Evolutionary conservation across 2,797 vertebrate species (phyloP), one percentile per base, ranked within the genome.

Genomic region (Paramormyrops hopkinsi): DNA sequence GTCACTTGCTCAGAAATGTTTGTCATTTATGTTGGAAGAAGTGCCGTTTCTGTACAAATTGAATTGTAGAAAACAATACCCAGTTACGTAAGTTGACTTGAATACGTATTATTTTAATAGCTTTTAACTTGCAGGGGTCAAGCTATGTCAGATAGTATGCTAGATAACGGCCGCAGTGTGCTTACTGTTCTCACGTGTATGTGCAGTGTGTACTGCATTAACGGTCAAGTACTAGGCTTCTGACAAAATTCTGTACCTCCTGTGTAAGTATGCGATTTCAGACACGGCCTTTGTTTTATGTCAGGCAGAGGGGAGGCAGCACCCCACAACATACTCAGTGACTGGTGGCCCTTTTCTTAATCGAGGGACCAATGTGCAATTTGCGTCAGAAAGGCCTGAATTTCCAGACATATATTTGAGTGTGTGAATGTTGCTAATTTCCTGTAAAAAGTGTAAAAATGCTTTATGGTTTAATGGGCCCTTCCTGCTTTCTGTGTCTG

Each of bases 391-490:
- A 25, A 50, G 22, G 65, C 65, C 73, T 19, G 37, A 44, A 17
- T 44, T 79, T 79, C 73, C 37, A 1, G 73, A 44, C 41, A 8
- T 44, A 79, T 79, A 44, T 22, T 22, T 56, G 22, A 17, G 41
- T 9, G 25, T 41, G 29, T 89, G 17, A 41, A 41, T 44, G 7
- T 65, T 79, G 25, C 83, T 83, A n/a, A n/a, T 59, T 19, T 87
- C 9, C 29, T 85, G 88, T 89, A 65, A 84, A 89, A 89, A 89
- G 41, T 89, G 25, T 89, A 89, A 62, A 89, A 59, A 29, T 37
- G 73, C 50, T 7, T 33, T 88, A 53, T 44, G 46, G 8, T 73
- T 88, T 76, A 53, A 76, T 17, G 25, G 48, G 25, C 7, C 41
- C 11, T 56, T 83, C 11, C 5, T 25, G 4, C 22, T 41, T 41